Percentiles rank a stretch among this genome's conserved stretches.
Conservation (phyloP, 2,888 invertebrate species). For the Macropis europaea region DNA sequence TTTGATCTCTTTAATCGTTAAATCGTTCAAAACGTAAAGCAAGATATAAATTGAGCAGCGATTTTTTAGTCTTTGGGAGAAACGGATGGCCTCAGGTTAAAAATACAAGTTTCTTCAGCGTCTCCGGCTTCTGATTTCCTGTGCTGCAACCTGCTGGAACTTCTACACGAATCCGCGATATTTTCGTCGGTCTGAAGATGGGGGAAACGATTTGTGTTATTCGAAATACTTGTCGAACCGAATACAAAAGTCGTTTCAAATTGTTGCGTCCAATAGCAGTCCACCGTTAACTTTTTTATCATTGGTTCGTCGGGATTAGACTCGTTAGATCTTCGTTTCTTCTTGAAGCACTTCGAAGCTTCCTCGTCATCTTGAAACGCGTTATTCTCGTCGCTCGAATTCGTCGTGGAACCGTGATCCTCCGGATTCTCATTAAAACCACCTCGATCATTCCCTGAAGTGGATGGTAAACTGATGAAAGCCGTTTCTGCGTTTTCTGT, state of each 20-base stretch:
- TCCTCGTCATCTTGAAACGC: neutral
- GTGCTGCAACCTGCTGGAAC: neutral
- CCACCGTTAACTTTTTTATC: slow-evolving; percentile 14
- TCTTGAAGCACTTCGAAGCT: neutral
- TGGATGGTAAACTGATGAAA: neutral
- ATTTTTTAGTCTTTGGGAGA: slow-evolving; percentile 7
- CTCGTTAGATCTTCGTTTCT: neutral
- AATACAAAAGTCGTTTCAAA: slow-evolving; percentile 47
- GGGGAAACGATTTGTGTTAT: neutral
- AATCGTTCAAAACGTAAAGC: too few species aligned
- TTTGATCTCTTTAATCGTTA: too few species aligned
- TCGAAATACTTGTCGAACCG: neutral
- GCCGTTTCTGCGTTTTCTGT: neutral
- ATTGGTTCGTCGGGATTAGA: neutral
- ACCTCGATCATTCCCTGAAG: neutral
- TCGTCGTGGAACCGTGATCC: neutral
- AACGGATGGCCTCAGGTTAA: slow-evolving; percentile 10
- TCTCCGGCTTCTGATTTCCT: neutral
- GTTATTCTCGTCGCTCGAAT: neutral
- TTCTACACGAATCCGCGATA: neutral
- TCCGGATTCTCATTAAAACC: neutral
- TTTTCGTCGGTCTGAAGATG: neutral
- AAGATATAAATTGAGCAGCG: too few species aligned
- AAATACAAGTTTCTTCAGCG: slow-evolving; percentile 35
- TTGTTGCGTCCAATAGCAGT: slow-evolving; percentile 38